These are phyloP conservation scores for Petrocephalus microphthalmus DNA, from an alignment of 2,113 vertebrate species.

Conservation along the genomic window DNA sequence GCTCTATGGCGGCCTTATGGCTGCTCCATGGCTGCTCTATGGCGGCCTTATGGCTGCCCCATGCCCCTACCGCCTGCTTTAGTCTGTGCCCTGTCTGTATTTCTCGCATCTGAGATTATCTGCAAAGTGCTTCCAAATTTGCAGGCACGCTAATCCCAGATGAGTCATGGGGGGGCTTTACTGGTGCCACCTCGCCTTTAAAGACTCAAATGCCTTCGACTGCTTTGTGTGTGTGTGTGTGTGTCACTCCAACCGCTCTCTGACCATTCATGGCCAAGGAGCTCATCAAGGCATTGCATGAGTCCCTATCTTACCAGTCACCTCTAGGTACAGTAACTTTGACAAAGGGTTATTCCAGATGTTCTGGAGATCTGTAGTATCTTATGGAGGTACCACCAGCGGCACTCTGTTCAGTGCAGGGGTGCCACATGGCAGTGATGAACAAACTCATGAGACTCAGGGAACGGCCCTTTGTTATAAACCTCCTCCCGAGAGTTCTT, in stretches of 20 bases:
- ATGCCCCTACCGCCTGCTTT: not conserved
- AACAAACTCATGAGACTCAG: not conserved
- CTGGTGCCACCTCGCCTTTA: constrained; percentile 51
- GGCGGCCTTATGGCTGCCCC: no score
- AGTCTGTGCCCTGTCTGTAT: constrained; percentile 25
- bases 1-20: no score
- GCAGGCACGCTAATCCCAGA: constrained; percentile 57
- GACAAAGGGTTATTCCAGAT: not conserved
- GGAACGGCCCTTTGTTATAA: not conserved
- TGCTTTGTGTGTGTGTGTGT: constrained; percentile 36
- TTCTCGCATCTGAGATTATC: constrained; percentile 59
- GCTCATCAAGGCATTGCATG: not conserved
- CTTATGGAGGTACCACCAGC: not conserved
- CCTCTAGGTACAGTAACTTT: not conserved
- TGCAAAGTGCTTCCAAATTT: constrained; percentile 68
- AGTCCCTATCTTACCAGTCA: not conserved
- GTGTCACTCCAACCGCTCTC: not conserved
- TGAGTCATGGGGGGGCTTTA: constrained; percentile 40
- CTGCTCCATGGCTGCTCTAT: no score
- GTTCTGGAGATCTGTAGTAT: not conserved
- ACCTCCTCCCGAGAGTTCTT: no score
- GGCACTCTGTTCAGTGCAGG: not conserved
- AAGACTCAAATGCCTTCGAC: constrained; percentile 58
- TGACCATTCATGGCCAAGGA: not conserved
- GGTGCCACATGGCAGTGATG: not conserved